phyloP scores from a whole-genome alignment of 2,888 invertebrate species.

The Acanthacorydalis orientalis region DNA sequence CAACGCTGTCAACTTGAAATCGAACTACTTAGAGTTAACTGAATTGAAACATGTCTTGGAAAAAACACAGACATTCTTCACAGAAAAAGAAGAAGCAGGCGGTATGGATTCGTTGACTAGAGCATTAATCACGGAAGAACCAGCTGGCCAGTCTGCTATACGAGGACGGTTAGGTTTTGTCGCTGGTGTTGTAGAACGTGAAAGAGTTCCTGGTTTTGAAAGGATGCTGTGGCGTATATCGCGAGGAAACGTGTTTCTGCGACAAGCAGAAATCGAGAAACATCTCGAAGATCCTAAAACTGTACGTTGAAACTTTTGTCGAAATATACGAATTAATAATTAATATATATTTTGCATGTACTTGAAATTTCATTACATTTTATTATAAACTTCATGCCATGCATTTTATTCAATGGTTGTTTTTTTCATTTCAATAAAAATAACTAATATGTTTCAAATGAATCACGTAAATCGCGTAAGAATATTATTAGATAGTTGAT shows the following conservation, averaged over 20 bases:
- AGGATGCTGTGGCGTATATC: slow-evolving; percentile 88
- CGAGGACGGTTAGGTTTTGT: slow-evolving; percentile 57
- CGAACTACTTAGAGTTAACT: slow-evolving; percentile 79
- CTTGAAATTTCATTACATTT: too few species aligned
- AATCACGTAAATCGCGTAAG: too few species aligned
- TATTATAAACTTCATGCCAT: too few species aligned
- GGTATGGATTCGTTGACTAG: slow-evolving; percentile 46
- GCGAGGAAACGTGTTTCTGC: slow-evolving; percentile 77
- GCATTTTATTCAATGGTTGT: too few species aligned
- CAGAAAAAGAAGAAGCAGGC: slow-evolving; percentile 56
- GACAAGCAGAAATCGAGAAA: slow-evolving; percentile 69
- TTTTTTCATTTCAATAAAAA: too few species aligned
- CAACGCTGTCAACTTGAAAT: slow-evolving; percentile 81
- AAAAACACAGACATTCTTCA: slow-evolving; percentile 82
- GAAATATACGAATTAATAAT: too few species aligned
- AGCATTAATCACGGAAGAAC: slow-evolving; percentile 35
- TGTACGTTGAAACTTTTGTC: slow-evolving; percentile 30
- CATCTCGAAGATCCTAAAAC: slow-evolving; percentile 71
- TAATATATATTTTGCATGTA: too few species aligned
- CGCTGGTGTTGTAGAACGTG: slow-evolving; percentile 81
- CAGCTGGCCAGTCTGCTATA: slow-evolving; percentile 17
- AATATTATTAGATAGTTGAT: too few species aligned
- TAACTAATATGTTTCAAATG: too few species aligned
- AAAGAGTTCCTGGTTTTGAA: slow-evolving; percentile 78
- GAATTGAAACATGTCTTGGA: slow-evolving; percentile 83